Evolutionary conservation across 2,113 vertebrate species (phyloP).

Genomic region (Brachyistius frenatus): DNA sequence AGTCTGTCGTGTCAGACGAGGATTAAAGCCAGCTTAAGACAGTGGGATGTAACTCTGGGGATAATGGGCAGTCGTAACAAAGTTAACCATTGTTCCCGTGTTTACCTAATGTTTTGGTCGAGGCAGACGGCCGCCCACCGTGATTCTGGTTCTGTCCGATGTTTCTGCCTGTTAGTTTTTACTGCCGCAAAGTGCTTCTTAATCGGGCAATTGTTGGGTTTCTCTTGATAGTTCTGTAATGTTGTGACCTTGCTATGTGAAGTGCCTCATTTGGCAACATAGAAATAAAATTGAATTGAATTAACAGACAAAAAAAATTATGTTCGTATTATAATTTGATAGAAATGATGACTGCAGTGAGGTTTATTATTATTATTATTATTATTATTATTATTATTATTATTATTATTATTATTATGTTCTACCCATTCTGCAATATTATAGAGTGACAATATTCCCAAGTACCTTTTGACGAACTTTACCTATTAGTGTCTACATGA

Average conservation of each 20-base stretch:
- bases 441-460: slow-evolving; percentile 18
- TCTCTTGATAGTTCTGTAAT: not conserved
- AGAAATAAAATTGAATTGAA: not conserved
- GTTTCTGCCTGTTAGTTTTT: not conserved
- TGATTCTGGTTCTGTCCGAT: slow-evolving; percentile 6
- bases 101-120: slow-evolving; percentile 27
- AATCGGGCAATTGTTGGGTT: not conserved
- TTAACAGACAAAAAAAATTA: not conserved
- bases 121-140: not conserved
- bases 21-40: slow-evolving; percentile 79
- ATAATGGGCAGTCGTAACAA: slow-evolving; percentile 61
- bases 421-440: not conserved
- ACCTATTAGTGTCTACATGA: slow-evolving; percentile 37
- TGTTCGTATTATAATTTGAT: not conserved
- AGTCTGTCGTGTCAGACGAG: slow-evolving; percentile 84
- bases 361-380: not conserved
- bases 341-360: not conserved
- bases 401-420: not conserved
- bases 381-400: not conserved
- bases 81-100: slow-evolving; percentile 17
- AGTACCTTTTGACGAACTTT: slow-evolving; percentile 18
- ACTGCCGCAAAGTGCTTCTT: slow-evolving; percentile 11
- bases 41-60: slow-evolving; percentile 54
- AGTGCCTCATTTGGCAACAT: not conserved
- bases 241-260: not conserved